Evolutionary conservation across 2,113 vertebrate genomes (phyloP).

Genomic region (Proteles cristata): DNA sequence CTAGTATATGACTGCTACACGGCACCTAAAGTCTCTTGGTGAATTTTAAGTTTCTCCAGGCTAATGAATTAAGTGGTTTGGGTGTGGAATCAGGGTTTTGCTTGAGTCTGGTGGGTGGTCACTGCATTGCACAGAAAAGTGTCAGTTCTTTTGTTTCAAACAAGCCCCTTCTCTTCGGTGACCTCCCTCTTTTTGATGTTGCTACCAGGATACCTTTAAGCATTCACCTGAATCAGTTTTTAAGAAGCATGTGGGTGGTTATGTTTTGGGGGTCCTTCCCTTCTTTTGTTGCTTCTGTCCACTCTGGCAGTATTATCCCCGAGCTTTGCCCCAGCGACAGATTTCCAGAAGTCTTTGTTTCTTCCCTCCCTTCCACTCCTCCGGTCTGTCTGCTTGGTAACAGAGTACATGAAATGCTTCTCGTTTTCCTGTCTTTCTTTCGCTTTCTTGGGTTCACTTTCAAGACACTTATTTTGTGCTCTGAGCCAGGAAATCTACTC

Average conservation of each 20-base stretch:
- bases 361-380: neutral
- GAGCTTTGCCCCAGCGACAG: neutral
- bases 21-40: neutral
- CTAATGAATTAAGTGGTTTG: neutral
- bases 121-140: neutral
- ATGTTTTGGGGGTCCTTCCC: neutral
- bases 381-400: neutral
- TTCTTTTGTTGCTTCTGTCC: neutral
- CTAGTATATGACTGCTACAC: neutral
- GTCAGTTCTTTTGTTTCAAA: conserved; percentile 4
- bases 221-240: neutral
- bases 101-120: neutral
- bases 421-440: neutral
- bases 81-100: neutral
- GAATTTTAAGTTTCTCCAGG: neutral
- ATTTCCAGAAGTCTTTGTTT: neutral
- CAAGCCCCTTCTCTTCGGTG: neutral
- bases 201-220: neutral
- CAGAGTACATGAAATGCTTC: neutral
- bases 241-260: neutral
- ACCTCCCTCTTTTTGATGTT: neutral
- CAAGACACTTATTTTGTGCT: neutral
- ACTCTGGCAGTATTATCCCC: neutral
- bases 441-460: neutral
- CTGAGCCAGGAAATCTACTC: neutral